Conservation (phyloP, 2,888 invertebrate genomes). For the Netelia fuscicornis region DNA sequence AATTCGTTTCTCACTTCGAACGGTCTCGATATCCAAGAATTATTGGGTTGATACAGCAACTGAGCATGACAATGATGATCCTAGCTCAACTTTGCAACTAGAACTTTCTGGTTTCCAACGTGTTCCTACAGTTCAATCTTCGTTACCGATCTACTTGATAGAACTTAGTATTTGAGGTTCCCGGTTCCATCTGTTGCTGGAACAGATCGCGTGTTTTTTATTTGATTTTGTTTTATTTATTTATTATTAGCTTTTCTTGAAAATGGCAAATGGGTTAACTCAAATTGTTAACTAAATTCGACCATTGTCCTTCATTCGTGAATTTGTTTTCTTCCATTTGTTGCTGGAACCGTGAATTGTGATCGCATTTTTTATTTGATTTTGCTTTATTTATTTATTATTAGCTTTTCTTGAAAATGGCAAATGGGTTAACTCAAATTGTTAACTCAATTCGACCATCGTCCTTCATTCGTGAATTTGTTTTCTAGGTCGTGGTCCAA, state of each 20-base stretch:
- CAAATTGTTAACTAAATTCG: not conserved
- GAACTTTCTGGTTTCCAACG: not conserved
- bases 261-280: too few species aligned
- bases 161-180: not conserved
- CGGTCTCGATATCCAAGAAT: not conserved
- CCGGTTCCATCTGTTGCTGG: too few species aligned
- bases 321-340: slow-evolving; percentile 76
- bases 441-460: not conserved
- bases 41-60: not conserved
- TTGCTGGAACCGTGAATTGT: too few species aligned
- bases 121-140: not conserved
- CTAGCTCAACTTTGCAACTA: not conserved
- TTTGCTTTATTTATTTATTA: too few species aligned
- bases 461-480: slow-evolving; percentile 82
- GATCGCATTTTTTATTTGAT: too few species aligned
- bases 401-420: too few species aligned
- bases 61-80: not conserved
- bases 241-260: too few species aligned
- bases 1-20: not conserved
- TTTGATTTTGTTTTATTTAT: too few species aligned
- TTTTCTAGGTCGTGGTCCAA: slow-evolving; percentile 83
- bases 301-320: slow-evolving; percentile 77
- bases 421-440: not conserved
- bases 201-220: too few species aligned
- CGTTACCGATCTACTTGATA: not conserved